Evolutionary conservation across 2,113 vertebrate genomes (phyloP), one percentile per base, ranked within the genome.

Genomic region (Lagopus leucura): DNA sequence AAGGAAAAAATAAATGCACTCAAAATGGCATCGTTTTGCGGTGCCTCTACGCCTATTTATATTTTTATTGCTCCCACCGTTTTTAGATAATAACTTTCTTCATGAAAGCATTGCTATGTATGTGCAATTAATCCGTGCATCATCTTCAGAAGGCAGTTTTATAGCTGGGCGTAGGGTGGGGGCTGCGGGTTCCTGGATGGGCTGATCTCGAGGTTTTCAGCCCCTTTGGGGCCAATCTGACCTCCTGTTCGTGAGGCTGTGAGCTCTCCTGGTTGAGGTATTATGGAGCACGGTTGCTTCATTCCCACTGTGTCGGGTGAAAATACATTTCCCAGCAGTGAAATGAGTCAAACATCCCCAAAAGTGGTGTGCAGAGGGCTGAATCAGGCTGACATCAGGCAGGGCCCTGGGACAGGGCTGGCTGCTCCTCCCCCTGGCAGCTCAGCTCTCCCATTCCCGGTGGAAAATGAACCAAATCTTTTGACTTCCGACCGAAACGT

Each of bases 1-100:
- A 82, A 91, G 92, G 90, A 70, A 32, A 86, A 91, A 91, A 88
- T 45, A 87, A 79, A 85, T 91, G 57, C 55, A 13, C 92, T 94
- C 90, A 70, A 92, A 91, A 90, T 36, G 7, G 83, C 74, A 58
- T 79, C 67, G 19, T 64, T 45, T 78, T 83, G 74, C 42, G 95
- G 74, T 87, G 88, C 79, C 86, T 47, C 11, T 27, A 75, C 84
- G 71, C 6, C 86, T 89, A 42, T 93, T 95, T 90, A 61, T 92
- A 34, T 74, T 84, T 95, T 85, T 66, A 90, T 85, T 80, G 78
- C 91, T 92, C 65, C 66, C 82, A 28, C 6, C 13, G 18, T 55
- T 64, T 91, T 89, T 58, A 10, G 11, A 90, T 48, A 84, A 79
- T 32, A 13, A 20, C 2, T 5, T 89, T 92, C 84, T 92, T 60